Evolutionary conservation across 2,113 vertebrate genomes (phyloP), one percentile per base, ranked within the genome.

Genomic region (Hyperoodon ampullatus): DNA sequence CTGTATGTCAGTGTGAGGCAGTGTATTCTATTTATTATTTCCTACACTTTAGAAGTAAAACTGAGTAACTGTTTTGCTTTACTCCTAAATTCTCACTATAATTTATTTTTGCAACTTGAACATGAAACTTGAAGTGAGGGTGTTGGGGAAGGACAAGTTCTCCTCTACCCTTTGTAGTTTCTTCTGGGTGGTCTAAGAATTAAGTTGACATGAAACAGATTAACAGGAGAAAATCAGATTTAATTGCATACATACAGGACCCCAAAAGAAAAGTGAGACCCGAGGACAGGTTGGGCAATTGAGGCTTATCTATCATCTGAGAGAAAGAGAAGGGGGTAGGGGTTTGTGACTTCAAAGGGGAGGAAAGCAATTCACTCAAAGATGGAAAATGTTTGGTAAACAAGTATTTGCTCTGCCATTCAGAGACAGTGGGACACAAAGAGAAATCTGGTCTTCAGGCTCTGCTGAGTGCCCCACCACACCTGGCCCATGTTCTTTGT

Each of bases 61-160:
- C 63, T 50, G 35, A 90, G 11, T n/a, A 70, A 70, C 44, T 88
- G 6, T n/a, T 84, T 91, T 58, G 16, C 58, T 50, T 86, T 75
- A 42, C 13, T 63, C 19, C 44, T 89, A 86, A 81, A 92, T 47
- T 89, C 11, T 87, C 70, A 39, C 19, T 26, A 55, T 55, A 84
- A 33, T 89, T 78, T 83, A 33, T 21, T 94, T 90, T 80, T 84
- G 35, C 65, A 89, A 77, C 12, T 53, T 91, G 44, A 81, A 66
- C 11, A 14, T 44, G 55, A 88, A 93, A 88, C 71, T 90, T 86
- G 72, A 96, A 93, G 81, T 86, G 42, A 71, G 33, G 21, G 13
- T 80, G 53, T 35, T 53, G 0, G n/a, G 53, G 33, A 35, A 58
- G 23, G 35, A 35, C 58, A 55, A 80, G n/a, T 2, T 80, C 13